A percentile compares a stretch with the other conserved stretches of the same genome.
Evolutionary conservation across 2,888 invertebrate species (phyloP).

Genomic region (Sphaerophoria rueppellii): DNA sequence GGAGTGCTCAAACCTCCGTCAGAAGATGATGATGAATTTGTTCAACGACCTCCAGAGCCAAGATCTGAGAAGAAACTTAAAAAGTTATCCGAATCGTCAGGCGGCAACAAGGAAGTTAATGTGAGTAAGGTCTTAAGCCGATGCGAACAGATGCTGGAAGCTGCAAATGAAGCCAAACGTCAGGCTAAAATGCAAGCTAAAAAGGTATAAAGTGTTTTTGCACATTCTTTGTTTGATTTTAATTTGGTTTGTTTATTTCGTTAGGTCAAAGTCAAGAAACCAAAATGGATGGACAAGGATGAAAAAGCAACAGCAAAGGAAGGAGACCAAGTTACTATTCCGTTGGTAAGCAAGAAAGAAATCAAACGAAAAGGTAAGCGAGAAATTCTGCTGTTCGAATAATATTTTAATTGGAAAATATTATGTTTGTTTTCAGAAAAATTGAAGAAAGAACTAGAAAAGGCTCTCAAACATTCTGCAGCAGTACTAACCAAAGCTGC

Average conservation of each 20-base stretch:
- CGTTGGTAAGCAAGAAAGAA: conserved; percentile 64
- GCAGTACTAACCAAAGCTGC: conserved; percentile 43
- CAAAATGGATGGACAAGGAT: conserved; percentile 64
- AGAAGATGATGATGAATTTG: not conserved
- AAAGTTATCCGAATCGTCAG: not conserved
- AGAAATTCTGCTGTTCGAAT: not conserved
- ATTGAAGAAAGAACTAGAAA: conserved; percentile 72
- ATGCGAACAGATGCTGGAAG: conserved; percentile 77
- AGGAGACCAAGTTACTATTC: conserved; percentile 42
- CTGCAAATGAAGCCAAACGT: conserved; percentile 77
- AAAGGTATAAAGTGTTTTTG: conserved; percentile 73
- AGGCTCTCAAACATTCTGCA: conserved; percentile 74
- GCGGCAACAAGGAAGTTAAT: not conserved
- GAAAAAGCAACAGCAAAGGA: conserved; percentile 9
- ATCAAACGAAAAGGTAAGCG: conserved; percentile 73
- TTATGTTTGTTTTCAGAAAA: conserved; percentile 72
- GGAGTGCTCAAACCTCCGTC: conserved; percentile 35
- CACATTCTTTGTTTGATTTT: not conserved
- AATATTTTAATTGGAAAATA: not conserved
- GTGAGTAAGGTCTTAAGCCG: conserved; percentile 72
- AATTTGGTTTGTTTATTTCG: not conserved
- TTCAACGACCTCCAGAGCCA: not conserved
- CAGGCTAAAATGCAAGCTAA: conserved; percentile 75
- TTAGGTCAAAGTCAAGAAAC: conserved; percentile 71
- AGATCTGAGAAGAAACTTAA: conserved; percentile 32